These are phyloP conservation scores for Melanostoma scalare DNA, from an alignment of 2,888 invertebrate species.

Conservation along the genomic window DNA sequence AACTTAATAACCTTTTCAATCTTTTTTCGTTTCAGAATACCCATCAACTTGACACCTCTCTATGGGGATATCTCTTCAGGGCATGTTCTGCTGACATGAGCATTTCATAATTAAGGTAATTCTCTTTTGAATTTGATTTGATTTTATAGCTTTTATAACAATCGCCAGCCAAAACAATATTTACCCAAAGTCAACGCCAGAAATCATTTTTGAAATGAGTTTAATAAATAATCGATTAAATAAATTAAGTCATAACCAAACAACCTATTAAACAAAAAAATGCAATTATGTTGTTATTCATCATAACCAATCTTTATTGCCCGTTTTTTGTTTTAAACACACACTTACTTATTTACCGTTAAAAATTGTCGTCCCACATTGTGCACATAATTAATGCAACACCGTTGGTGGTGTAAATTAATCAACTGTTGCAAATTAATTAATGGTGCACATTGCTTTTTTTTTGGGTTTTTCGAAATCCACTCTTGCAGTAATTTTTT, in stretches of 20 bases:
- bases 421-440: slow-evolving; percentile 60
- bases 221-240: slow-evolving; percentile 12
- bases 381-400: slow-evolving; percentile 54
- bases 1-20: no score
- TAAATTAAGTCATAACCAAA: slow-evolving; percentile 30
- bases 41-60: no score
- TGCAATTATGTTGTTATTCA: slow-evolving; percentile 4
- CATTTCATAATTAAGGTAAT: no score
- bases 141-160: no score
- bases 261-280: neutral
- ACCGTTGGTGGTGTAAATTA: slow-evolving; percentile 42
- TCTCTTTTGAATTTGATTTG: no score
- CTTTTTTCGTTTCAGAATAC: no score
- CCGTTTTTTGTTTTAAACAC: neutral
- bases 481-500: neutral
- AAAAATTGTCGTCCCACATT: neutral
- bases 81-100: no score
- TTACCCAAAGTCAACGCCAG: neutral
- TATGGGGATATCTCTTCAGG: no score
- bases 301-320: neutral
- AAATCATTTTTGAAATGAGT: neutral
- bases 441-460: slow-evolving; percentile 10
- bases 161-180: no score
- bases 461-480: slow-evolving; percentile 3
- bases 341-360: neutral